Conservation (phyloP, 1,140 invertebrate genomes). For the Phthorimaea operculella region DNA sequence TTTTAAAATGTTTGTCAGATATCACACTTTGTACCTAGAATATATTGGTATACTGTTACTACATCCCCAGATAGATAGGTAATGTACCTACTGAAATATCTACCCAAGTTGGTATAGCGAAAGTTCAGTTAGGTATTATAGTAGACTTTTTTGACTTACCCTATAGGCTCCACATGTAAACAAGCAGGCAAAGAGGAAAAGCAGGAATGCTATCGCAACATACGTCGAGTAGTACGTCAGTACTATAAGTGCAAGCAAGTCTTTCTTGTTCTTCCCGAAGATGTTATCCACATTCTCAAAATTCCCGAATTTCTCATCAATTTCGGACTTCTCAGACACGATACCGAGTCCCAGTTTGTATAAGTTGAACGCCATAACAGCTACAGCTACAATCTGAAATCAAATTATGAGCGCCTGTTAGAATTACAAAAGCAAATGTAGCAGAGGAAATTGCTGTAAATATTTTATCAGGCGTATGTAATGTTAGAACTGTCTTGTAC, state of each 20-base stretch:
- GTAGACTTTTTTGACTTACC: slow-evolving; percentile 21
- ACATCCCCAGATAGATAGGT: too few relatives aligned
- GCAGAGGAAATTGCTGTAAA: neutral
- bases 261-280: slow-evolving; percentile 29
- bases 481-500: slow-evolving; percentile 18
- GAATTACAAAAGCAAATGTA: slow-evolving; percentile 13
- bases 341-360: slow-evolving; percentile 37
- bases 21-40: too few relatives aligned
- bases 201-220: slow-evolving; percentile 34
- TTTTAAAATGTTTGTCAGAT: too few relatives aligned
- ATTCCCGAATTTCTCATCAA: slow-evolving; percentile 39
- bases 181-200: slow-evolving; percentile 42
- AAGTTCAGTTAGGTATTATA: neutral
- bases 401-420: slow-evolving; percentile 14
- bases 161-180: slow-evolving; percentile 48
- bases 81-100: too few relatives aligned
- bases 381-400: slow-evolving; percentile 48
- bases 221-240: slow-evolving; percentile 48
- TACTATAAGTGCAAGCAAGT: slow-evolving; percentile 26
- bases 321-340: slow-evolving; percentile 28
- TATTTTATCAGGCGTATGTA: neutral
- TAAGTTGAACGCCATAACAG: slow-evolving; percentile 39
- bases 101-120: too few relatives aligned
- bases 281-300: slow-evolving; percentile 48
- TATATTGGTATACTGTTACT: too few relatives aligned